phyloP scores from a whole-genome alignment of 2,797 vertebrate species.

The Paedocypris micromegethes region DNA sequence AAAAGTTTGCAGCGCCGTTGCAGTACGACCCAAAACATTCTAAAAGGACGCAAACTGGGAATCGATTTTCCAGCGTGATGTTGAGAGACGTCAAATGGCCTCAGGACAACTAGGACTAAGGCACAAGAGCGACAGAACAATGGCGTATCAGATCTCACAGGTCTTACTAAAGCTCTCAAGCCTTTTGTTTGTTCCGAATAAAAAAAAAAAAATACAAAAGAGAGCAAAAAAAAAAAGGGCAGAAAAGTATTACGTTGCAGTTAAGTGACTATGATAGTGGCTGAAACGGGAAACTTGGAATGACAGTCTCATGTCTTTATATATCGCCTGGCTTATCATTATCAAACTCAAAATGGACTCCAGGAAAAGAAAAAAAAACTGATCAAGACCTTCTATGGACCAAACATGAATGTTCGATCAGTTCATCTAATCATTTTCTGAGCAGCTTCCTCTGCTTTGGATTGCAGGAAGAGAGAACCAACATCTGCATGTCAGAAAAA shows the following conservation, averaged over 20 bases:
- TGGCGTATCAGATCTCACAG: constrained; percentile 17
- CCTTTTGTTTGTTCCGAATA: constrained; percentile 28
- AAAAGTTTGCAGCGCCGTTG: constrained; percentile 21
- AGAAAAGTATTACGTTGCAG: constrained; percentile 47
- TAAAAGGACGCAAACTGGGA: constrained; percentile 33
- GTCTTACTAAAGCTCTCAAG: not conserved
- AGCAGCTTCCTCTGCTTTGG: no score
- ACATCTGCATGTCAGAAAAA: no score
- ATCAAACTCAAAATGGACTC: no score
- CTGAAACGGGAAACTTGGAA: no score
- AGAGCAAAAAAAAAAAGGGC: constrained; percentile 24
- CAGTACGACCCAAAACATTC: constrained; percentile 9
- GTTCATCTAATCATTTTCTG: no score
- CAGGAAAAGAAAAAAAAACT: no score
- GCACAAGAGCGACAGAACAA: constrained; percentile 7
- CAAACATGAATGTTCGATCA: no score
- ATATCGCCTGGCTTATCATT: no score
- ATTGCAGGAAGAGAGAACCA: no score
- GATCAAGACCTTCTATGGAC: no score
- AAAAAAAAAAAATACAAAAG: not conserved
- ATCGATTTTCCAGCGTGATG: constrained; percentile 25
- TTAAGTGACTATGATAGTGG: constrained; percentile 32
- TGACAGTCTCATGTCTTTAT: no score
- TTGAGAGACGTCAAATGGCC: constrained; percentile 36
- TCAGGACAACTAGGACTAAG: constrained; percentile 33